Percentiles rank a stretch among this genome's conserved stretches.
These are phyloP conservation scores for Nycticryphes semicollaris DNA, from an alignment of 2,113 vertebrate species.

Conservation along the genomic window DNA sequence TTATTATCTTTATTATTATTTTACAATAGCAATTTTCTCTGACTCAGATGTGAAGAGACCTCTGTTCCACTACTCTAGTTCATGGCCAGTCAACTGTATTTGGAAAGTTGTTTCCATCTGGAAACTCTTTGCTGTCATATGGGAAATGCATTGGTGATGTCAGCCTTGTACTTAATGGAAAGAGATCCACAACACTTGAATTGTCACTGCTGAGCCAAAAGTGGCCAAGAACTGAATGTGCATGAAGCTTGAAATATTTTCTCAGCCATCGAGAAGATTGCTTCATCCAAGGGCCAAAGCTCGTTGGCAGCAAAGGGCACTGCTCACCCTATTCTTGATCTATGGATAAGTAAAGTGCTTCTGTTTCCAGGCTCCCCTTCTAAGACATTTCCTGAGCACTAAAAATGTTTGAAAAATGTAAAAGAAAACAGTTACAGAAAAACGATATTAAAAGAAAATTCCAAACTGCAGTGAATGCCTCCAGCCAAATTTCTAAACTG, in stretches of 20 bases:
- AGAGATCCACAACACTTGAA: background rate
- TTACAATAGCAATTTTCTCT: background rate
- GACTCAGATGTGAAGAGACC: background rate
- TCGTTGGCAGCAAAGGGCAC: background rate
- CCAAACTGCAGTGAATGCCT: conserved; percentile 48
- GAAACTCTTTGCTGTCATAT: conserved; percentile 53
- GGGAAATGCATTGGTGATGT: conserved; percentile 15
- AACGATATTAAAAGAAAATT: conserved; percentile 65
- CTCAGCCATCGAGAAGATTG: background rate
- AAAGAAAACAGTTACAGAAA: conserved; percentile 67
- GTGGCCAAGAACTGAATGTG: background rate
- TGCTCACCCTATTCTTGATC: background rate
- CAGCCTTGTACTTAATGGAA: conserved; percentile 16
- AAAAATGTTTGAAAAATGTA: conserved; percentile 56
- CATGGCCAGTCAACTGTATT: background rate
- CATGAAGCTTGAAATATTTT: background rate
- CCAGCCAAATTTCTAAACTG: conserved; percentile 62
- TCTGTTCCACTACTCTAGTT: background rate
- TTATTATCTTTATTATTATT: background rate
- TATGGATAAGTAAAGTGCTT: conserved; percentile 14
- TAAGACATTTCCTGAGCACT: conserved; percentile 49
- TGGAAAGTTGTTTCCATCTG: conserved; percentile 47
- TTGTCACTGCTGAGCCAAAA: conserved; percentile 7
- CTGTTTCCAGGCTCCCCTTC: conserved; percentile 40
- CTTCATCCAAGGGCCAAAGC: background rate